Percentiles rank a stretch among this genome's conserved stretches.
Evolutionary conservation across 1,140 invertebrate species (phyloP).

Genomic region (Stegodyphus mimosarum): DNA sequence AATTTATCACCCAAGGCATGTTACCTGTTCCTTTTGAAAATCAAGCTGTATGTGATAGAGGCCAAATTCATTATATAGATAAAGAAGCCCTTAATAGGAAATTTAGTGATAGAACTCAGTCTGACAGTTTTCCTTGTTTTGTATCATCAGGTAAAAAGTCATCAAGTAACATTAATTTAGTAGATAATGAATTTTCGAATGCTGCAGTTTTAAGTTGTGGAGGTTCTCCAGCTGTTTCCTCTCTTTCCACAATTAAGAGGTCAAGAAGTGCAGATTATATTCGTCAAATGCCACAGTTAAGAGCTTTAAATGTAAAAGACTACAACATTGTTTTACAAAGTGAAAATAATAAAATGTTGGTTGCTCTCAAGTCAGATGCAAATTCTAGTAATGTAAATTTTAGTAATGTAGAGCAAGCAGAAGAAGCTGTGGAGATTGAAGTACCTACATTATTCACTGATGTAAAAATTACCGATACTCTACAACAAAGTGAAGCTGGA

Average conservation of each 20-base stretch:
- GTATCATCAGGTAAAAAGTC: constrained; percentile 30
- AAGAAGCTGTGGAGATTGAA: constrained; percentile 66
- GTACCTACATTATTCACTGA: constrained; percentile 66
- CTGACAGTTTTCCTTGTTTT: constrained; percentile 18
- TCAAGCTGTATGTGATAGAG: neutral
- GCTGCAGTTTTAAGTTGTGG: neutral
- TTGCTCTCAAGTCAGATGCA: constrained; percentile 27
- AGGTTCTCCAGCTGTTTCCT: neutral
- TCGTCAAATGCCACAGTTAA: constrained; percentile 49
- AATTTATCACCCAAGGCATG: neutral
- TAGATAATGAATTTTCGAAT: constrained; percentile 14
- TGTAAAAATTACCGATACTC: constrained; percentile 66
- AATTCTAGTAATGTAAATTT: constrained; percentile 10
- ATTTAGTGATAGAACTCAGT: neutral
- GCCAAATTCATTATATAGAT: neutral
- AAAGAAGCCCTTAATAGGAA: neutral
- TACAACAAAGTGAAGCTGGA: constrained; percentile 64
- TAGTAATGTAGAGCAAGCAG: constrained; percentile 63
- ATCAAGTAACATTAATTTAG: constrained; percentile 42
- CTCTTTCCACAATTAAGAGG: constrained; percentile 30
- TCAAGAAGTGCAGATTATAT: constrained; percentile 57
- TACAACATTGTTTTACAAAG: constrained; percentile 40
- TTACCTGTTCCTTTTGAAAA: neutral
- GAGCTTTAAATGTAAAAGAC: constrained; percentile 39
- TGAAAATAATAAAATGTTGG: constrained; percentile 41